Conservation (phyloP, 2,113 vertebrate genomes). For the Lamprotornis superbus region DNA sequence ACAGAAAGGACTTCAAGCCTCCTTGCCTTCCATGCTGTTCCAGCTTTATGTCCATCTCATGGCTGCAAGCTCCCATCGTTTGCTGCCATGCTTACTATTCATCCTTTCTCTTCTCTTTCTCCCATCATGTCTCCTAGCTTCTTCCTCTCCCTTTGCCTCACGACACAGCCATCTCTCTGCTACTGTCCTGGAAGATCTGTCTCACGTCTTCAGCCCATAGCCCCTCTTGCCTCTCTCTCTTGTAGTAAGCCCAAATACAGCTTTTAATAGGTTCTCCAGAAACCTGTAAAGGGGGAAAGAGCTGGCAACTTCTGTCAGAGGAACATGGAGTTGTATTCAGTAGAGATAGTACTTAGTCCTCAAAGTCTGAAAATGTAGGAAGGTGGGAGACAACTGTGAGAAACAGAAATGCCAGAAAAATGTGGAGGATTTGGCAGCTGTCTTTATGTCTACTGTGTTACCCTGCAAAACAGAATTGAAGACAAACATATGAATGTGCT, state of each 20-base stretch:
- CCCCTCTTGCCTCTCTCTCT: not conserved
- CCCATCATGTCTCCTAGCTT: not conserved
- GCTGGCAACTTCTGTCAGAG: not conserved
- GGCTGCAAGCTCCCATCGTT: not conserved
- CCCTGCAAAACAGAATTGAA: slow-evolving; percentile 24
- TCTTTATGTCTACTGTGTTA: slow-evolving; percentile 48
- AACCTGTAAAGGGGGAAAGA: not conserved
- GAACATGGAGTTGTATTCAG: slow-evolving; percentile 30
- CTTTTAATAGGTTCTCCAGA: not conserved
- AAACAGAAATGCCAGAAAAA: slow-evolving; percentile 62
- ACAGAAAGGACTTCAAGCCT: not conserved
- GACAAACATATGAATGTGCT: slow-evolving; percentile 35
- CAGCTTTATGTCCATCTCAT: not conserved
- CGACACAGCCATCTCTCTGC: not conserved
- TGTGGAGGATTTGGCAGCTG: slow-evolving; percentile 61
- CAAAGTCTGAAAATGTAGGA: slow-evolving; percentile 64
- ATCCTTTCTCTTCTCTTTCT: not conserved
- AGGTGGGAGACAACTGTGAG: slow-evolving; percentile 69
- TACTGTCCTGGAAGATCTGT: not conserved
- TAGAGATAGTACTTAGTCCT: slow-evolving; percentile 32
- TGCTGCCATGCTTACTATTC: not conserved
- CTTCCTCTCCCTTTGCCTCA: not conserved
- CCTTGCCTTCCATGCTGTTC: not conserved
- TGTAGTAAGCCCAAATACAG: not conserved
- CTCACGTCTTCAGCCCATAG: not conserved